These are phyloP conservation scores for Periplaneta americana DNA, from an alignment of 1,140 invertebrate species.

Conservation along the genomic window DNA sequence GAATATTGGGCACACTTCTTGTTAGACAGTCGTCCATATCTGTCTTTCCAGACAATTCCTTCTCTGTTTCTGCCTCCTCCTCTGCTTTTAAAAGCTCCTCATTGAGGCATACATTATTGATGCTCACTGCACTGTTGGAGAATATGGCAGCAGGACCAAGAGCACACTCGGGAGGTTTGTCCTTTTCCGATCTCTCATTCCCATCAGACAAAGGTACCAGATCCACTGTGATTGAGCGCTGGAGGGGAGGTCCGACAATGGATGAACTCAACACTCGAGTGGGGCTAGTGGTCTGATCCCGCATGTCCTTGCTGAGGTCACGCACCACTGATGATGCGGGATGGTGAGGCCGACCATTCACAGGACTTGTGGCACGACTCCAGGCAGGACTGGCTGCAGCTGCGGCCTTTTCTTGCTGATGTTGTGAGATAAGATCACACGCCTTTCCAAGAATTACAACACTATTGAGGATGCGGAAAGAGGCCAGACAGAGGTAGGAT, in stretches of 20 bases:
- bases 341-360: slow-evolving; percentile 28
- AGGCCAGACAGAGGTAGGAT: slow-evolving; percentile 73
- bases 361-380: slow-evolving; percentile 39
- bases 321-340: slow-evolving; percentile 19
- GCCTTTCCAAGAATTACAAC: slow-evolving; percentile 85
- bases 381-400: slow-evolving; percentile 28
- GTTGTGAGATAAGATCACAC: slow-evolving; percentile 75
- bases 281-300: slow-evolving; percentile 27
- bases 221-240: slow-evolving; percentile 9
- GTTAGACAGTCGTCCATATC: background rate
- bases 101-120: slow-evolving; percentile 59
- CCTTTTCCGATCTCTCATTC: background rate
- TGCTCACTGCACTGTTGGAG: slow-evolving; percentile 83
- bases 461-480: slow-evolving; percentile 78
- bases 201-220: background rate
- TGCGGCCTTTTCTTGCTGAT: slow-evolving; percentile 50
- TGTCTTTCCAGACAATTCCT: background rate
- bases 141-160: slow-evolving; percentile 69
- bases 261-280: background rate
- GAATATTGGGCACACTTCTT: slow-evolving; percentile 13
- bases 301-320: slow-evolving; percentile 29
- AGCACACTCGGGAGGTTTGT: slow-evolving; percentile 26
- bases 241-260: background rate
- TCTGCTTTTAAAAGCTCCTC: slow-evolving; percentile 5
- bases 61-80: background rate